Evolutionary conservation across 2,797 vertebrate genomes (phyloP).

Genomic region (Emys orbicularis): DNA sequence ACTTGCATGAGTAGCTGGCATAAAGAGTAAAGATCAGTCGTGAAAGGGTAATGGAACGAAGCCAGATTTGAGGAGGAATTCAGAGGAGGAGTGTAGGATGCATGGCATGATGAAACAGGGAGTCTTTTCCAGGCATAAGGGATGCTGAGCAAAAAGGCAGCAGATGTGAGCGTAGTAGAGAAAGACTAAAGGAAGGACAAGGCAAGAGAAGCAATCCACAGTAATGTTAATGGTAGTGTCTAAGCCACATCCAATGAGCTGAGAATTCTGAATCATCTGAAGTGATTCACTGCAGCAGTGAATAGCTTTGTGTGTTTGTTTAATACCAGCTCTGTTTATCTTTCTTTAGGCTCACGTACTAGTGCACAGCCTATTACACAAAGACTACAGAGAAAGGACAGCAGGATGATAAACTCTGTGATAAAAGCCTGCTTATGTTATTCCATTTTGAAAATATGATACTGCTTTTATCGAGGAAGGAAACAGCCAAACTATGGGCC

Average conservation of each 20-base stretch:
- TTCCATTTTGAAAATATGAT: neutral
- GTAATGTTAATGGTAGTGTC: neutral
- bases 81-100: neutral
- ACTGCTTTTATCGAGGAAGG: neutral
- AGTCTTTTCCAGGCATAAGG: neutral
- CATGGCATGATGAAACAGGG: neutral
- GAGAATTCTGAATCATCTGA: neutral
- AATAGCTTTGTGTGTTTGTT: neutral
- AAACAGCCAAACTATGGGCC: neutral
- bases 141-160: neutral
- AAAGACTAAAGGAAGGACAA: neutral
- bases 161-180: neutral
- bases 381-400: neutral
- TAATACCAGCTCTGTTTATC: neutral
- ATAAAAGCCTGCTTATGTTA: neutral
- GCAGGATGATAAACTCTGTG: neutral
- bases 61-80: neutral
- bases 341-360: constrained; percentile 6
- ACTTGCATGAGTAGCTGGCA: neutral
- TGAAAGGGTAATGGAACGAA: neutral
- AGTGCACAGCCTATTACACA: neutral
- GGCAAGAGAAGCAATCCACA: neutral
- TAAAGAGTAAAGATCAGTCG: neutral
- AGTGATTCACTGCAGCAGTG: accelerated
- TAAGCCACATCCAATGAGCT: neutral